phyloP scores from a whole-genome alignment of 2,888 invertebrate genomes.

The Apantesis nais region DNA sequence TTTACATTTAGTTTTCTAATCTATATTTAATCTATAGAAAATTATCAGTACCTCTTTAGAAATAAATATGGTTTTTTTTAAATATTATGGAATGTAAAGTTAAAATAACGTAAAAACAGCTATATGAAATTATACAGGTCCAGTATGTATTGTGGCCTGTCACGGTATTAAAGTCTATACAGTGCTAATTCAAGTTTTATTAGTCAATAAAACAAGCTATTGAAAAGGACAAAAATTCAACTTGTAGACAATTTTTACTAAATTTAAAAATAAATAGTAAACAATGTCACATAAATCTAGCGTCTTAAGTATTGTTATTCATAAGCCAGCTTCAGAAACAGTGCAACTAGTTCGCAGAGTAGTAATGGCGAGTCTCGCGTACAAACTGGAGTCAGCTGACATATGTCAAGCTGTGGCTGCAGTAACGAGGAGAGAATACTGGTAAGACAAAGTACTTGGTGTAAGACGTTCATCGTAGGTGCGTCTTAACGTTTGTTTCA shows the following conservation, averaged over 20 bases:
- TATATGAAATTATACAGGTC: too few species aligned
- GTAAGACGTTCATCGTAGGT: constrained; percentile 37
- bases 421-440: constrained; percentile 61
- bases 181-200: background rate
- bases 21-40: too few species aligned
- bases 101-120: background rate
- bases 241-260: background rate
- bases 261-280: constrained; percentile 12
- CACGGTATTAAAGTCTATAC: background rate
- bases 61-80: background rate
- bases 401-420: constrained; percentile 49
- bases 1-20: too few species aligned
- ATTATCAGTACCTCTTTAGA: background rate
- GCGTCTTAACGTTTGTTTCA: constrained; percentile 25
- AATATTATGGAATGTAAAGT: background rate
- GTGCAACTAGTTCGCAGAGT: constrained; percentile 45
- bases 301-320: constrained; percentile 33
- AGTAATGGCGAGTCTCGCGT: constrained; percentile 40
- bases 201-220: background rate
- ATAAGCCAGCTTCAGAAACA: constrained; percentile 44
- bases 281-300: constrained; percentile 46
- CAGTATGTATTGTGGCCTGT: too few species aligned
- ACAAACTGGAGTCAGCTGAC: constrained; percentile 55
- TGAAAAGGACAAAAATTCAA: background rate
- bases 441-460: constrained; percentile 54